Percentiles rank a stretch among this genome's conserved stretches.
Evolutionary conservation across 2,113 vertebrate genomes (phyloP).

Genomic region (Hydrochoerus hydrochaeris): DNA sequence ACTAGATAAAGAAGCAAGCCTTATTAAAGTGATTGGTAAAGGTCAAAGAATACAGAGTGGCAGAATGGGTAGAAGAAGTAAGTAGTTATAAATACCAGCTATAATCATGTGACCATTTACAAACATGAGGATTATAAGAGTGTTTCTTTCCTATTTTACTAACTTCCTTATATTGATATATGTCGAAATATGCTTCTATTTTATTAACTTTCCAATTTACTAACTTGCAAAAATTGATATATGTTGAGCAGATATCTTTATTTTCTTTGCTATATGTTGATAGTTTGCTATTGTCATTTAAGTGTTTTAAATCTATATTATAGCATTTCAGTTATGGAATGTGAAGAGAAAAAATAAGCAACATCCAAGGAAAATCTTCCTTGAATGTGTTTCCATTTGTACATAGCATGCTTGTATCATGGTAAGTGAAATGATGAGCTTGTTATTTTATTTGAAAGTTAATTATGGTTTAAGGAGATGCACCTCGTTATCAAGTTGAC

Average conservation of each 20-base stretch:
- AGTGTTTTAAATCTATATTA: not conserved
- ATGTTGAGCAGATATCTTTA: not conserved
- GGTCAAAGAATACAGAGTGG: not conserved
- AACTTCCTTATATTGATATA: not conserved
- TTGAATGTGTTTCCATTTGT: not conserved
- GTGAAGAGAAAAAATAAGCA: not conserved
- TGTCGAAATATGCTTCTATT: too few species aligned
- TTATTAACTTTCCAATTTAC: not conserved
- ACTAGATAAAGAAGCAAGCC: not conserved
- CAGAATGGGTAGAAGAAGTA: not conserved
- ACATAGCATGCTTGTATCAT: not conserved
- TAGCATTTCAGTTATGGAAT: not conserved
- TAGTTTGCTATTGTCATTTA: not conserved
- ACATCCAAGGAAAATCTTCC: not conserved
- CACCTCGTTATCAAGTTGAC: not conserved
- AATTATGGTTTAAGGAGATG: not conserved
- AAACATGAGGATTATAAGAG: not conserved
- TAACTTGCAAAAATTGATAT: not conserved
- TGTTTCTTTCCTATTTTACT: not conserved
- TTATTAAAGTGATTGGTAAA: not conserved
- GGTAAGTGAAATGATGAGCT: not conserved
- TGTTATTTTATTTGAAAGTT: not conserved
- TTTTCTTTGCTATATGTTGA: not conserved
- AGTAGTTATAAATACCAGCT: not conserved
- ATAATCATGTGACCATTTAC: not conserved